These are phyloP conservation scores for Scomber scombrus DNA, from an alignment of 2,113 vertebrate species.

Conservation along the genomic window DNA sequence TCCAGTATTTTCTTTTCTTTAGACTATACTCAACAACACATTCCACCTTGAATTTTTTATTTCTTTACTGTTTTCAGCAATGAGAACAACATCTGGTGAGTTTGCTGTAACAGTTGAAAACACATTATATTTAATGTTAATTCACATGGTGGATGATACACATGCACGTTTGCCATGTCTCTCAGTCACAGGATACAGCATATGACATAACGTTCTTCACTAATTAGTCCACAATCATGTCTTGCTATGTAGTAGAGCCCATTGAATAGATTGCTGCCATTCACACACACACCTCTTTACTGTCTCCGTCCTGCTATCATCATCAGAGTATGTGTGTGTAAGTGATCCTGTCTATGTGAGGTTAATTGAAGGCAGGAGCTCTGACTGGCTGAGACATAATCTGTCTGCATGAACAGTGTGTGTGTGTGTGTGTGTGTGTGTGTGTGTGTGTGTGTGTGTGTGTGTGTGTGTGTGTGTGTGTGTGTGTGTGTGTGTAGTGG, in stretches of 20 bases:
- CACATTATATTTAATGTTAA: background rate
- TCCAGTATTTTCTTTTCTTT: background rate
- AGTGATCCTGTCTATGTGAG: constrained; percentile 82
- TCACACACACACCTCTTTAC: constrained; percentile 9
- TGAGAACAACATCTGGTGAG: background rate
- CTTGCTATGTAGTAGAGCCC: constrained; percentile 1
- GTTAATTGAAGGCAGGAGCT: constrained; percentile 84
- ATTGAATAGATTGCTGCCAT: constrained; percentile 20
- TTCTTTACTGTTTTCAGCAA: background rate
- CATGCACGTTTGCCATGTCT: constrained; percentile 12
- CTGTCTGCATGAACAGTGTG: constrained; percentile 63
- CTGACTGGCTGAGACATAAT: constrained; percentile 80
- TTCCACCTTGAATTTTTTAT: background rate
- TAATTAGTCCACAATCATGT: constrained; percentile 10
- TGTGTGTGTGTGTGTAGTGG: background rate
- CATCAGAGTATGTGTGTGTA: constrained; percentile 62
- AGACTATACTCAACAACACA: background rate
- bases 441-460: constrained; percentile 14
- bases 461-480: constrained; percentile 20
- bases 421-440: background rate
- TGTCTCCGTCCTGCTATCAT: constrained; percentile 59
- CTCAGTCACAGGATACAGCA: constrained; percentile 2
- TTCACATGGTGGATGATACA: background rate
- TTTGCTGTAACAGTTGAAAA: background rate
- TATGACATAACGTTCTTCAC: constrained; percentile 26